These are phyloP conservation scores for Tokudaia tokunoshimensis DNA, from an alignment of 2,797 vertebrate species.

Conservation along the genomic window DNA sequence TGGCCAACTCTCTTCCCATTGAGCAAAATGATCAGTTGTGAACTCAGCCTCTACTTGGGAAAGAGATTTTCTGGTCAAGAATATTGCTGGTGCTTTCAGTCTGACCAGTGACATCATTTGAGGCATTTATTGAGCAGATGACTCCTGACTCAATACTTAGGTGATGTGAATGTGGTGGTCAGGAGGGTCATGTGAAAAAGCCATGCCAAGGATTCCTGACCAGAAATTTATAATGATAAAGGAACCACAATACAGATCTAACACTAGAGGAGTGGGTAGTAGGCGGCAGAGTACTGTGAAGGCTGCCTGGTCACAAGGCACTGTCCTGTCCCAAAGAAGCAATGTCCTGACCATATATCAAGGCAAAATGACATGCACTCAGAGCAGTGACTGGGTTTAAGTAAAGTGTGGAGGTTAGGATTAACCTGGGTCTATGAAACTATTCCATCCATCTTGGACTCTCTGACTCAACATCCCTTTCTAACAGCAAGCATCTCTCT, in stretches of 20 bases:
- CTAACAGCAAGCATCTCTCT: neutral
- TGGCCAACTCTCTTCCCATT: neutral
- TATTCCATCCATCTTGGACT: neutral
- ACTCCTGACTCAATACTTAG: neutral
- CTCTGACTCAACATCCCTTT: neutral
- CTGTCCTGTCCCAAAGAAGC: neutral
- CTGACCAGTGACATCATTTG: neutral
- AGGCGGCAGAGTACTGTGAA: neutral
- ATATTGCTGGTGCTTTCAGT: neutral
- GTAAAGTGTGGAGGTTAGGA: neutral
- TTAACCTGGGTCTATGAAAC: neutral
- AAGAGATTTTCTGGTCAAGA: neutral
- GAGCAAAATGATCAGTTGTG: neutral
- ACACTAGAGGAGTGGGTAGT: neutral
- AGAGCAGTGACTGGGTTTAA: neutral
- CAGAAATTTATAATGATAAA: neutral
- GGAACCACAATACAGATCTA: neutral
- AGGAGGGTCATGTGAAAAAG: neutral
- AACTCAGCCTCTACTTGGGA: conserved; percentile 1
- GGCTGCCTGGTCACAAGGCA: too few species aligned
- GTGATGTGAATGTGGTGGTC: neutral
- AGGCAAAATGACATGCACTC: neutral
- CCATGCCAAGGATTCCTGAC: neutral
- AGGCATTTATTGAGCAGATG: neutral
- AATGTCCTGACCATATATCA: neutral